Conservation (phyloP, 2,113 vertebrate species). For the Naja naja region DNA sequence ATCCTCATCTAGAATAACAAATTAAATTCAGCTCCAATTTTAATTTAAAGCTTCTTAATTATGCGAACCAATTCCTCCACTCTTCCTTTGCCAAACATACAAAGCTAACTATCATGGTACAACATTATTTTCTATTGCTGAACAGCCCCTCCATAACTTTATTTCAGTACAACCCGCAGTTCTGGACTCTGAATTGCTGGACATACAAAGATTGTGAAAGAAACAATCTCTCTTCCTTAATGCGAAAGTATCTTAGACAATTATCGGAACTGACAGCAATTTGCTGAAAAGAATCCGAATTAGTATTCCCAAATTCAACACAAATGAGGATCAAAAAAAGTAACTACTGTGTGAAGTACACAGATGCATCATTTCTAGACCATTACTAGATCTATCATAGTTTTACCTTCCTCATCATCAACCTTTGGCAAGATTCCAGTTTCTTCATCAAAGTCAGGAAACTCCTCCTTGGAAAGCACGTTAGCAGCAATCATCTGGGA, state of each 20-base stretch:
- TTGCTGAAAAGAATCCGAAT: background rate
- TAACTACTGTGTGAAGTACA: background rate
- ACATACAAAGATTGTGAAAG: background rate
- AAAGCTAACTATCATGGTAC: background rate
- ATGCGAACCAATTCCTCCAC: background rate
- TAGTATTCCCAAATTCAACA: background rate
- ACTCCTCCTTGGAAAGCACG: slow-evolving; percentile 96
- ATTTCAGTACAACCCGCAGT: background rate
- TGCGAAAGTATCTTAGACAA: background rate
- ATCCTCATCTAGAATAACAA: slow-evolving; percentile 84
- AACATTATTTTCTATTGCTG: background rate
- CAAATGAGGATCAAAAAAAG: background rate
- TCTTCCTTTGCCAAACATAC: background rate
- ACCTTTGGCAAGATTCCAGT: slow-evolving; percentile 98
- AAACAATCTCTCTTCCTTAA: too few species aligned
- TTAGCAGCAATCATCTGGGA: slow-evolving; percentile 97
- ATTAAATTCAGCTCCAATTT: background rate
- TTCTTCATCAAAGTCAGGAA: slow-evolving; percentile 98
- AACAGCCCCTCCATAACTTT: background rate
- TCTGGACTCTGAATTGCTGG: background rate
- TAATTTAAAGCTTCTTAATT: background rate
- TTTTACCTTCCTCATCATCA: slow-evolving; percentile 93
- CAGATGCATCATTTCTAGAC: background rate
- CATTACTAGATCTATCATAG: background rate
- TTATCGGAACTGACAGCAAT: background rate